phyloP scores from a whole-genome alignment of 2,888 invertebrate species.

The Sesamia inferens region DNA sequence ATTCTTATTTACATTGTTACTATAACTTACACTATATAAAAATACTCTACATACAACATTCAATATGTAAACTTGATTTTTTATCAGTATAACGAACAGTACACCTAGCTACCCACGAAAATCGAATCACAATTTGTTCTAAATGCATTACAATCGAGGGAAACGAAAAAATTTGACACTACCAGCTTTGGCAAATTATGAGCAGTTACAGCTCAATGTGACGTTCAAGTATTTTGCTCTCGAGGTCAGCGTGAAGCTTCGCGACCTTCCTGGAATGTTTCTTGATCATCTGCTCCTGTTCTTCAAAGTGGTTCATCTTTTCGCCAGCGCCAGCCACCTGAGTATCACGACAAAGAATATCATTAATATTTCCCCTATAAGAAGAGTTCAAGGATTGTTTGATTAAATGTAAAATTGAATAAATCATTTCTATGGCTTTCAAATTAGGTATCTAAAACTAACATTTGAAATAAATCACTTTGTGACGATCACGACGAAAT shows the following conservation, averaged over 20 bases:
- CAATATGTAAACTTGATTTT: constrained; percentile 34
- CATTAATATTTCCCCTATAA: constrained; percentile 1
- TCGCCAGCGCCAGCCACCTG: constrained; percentile 90
- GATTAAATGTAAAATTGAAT: not conserved
- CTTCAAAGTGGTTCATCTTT: constrained; percentile 91
- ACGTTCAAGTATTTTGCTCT: constrained; percentile 93
- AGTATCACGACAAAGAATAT: not conserved
- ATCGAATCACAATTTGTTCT: constrained; percentile 44
- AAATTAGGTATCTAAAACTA: not conserved
- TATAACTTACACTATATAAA: constrained; percentile 38
- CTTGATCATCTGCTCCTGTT: constrained; percentile 94
- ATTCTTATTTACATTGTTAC: constrained; percentile 52
- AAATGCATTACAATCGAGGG: constrained; percentile 45
- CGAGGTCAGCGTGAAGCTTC: constrained; percentile 95
- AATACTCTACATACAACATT: constrained; percentile 31
- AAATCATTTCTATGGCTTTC: not conserved
- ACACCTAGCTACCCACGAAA: constrained; percentile 38
- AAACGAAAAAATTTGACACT: constrained; percentile 24
- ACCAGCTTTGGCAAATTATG: constrained; percentile 38
- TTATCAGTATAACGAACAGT: constrained; percentile 22
- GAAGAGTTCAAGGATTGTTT: not conserved
- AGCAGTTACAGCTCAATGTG: constrained; percentile 93
- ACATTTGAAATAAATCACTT: not conserved
- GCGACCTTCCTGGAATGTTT: constrained; percentile 96
- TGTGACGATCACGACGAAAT: no score